Conservation (phyloP, 2,113 vertebrate species). For the Nesogale talazaci region DNA sequence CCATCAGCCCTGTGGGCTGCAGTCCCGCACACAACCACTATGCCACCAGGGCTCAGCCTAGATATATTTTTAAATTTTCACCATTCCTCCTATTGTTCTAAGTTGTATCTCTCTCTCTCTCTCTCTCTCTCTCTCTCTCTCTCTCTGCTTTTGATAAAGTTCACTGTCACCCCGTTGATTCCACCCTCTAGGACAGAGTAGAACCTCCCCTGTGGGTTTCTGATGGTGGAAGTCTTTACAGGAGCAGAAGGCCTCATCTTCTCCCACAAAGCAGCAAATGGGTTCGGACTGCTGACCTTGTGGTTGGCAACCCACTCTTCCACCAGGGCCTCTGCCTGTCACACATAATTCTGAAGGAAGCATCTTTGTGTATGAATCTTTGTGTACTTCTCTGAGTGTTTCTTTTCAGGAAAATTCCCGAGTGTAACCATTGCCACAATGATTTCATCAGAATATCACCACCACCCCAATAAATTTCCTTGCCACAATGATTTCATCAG, state of each 20-base stretch:
- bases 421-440: conserved; percentile 5
- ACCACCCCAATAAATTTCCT: neutral
- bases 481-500: too few species aligned
- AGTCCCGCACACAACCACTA: too few species aligned
- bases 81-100: conserved; percentile 7
- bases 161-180: too few species aligned
- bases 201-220: too few species aligned
- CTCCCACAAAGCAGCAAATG: too few species aligned
- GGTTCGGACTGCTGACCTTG: too few species aligned
- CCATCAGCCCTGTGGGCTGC: too few species aligned
- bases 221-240: too few species aligned
- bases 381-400: conserved; percentile 26
- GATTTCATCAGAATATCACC: neutral
- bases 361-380: conserved; percentile 38
- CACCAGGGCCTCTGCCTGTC: neutral
- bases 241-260: too few species aligned
- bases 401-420: conserved; percentile 22
- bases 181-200: too few species aligned
- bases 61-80: conserved; percentile 7
- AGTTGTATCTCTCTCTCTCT: conserved; percentile 1
- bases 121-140: neutral
- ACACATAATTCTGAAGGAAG: conserved; percentile 42
- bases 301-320: too few species aligned
- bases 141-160: conserved; percentile 7
- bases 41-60: too few species aligned